A percentile compares a stretch with the other conserved stretches of the same genome.
Conservation (phyloP, 2,113 vertebrate genomes). For the Colinus virginianus region DNA sequence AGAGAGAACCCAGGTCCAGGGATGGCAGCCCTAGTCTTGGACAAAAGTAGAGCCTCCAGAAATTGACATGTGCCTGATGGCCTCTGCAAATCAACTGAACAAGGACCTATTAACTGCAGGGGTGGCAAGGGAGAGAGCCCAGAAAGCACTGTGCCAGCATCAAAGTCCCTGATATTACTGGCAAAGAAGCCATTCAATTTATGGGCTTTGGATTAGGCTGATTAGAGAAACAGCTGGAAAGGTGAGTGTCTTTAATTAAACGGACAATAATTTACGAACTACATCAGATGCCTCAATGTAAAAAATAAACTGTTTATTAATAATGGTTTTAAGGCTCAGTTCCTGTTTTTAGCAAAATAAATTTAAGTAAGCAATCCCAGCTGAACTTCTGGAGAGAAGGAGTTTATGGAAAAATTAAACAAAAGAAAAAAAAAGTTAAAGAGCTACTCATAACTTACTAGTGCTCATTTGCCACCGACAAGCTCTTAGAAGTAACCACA, state of each 20-base stretch:
- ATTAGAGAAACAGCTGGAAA: slow-evolving; percentile 64
- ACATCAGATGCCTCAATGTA: slow-evolving; percentile 18
- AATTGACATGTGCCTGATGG: background rate
- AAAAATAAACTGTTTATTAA: slow-evolving; percentile 74
- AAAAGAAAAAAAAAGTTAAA: background rate
- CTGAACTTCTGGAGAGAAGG: background rate
- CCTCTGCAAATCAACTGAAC: background rate
- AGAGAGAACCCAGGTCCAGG: background rate
- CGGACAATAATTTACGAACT: slow-evolving; percentile 49
- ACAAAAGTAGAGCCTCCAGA: background rate
- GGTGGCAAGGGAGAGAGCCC: background rate
- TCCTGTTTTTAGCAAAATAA: slow-evolving; percentile 57
- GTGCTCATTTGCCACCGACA: background rate
- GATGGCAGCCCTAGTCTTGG: background rate
- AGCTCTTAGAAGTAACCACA: background rate
- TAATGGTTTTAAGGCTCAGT: slow-evolving; percentile 50
- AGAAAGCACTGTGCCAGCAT: background rate
- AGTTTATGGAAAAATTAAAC: slow-evolving; percentile 4
- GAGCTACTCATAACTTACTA: background rate
- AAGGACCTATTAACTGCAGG: background rate
- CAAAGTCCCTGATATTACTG: background rate
- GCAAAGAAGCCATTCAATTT: background rate
- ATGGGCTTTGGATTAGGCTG: background rate
- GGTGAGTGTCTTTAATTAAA: slow-evolving; percentile 37
- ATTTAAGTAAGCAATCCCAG: slow-evolving; percentile 43